Percentiles rank a stretch among this genome's conserved stretches.
Conservation (phyloP, 1,140 invertebrate species). For the Megalonaias nervosa region DNA sequence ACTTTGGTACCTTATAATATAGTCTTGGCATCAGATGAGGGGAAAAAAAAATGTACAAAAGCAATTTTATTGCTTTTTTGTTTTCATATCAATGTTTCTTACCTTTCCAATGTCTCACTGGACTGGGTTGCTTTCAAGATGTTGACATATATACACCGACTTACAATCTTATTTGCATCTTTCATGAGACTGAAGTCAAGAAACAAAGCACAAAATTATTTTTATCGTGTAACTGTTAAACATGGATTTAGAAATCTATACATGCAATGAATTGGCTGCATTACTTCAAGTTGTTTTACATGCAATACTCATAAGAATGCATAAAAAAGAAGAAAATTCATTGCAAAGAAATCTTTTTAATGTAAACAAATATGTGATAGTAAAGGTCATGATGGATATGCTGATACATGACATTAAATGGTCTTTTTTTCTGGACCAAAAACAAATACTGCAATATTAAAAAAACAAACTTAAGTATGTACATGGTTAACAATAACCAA, state of each 20-base stretch:
- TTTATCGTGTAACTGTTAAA: neutral
- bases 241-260: neutral
- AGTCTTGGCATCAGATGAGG: too few species aligned
- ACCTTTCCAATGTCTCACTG: slow-evolving; percentile 83
- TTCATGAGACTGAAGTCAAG: slow-evolving; percentile 89
- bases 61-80: too few species aligned
- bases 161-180: slow-evolving; percentile 95
- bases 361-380: too few species aligned
- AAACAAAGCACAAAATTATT: slow-evolving; percentile 9
- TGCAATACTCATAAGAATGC: neutral
- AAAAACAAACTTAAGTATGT: too few species aligned
- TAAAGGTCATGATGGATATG: too few species aligned
- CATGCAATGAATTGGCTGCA: neutral
- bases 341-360: too few species aligned
- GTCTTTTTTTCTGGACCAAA: too few species aligned
- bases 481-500: too few species aligned
- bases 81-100: slow-evolving; percentile 57
- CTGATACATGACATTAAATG: too few species aligned
- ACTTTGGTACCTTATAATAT: too few species aligned
- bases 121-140: slow-evolving; percentile 91
- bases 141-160: slow-evolving; percentile 95
- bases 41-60: too few species aligned
- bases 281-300: neutral
- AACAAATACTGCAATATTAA: too few species aligned
- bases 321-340: neutral